Evolutionary conservation across 2,113 vertebrate species (phyloP).

Genomic region (Nothocercus nigrocapillus): DNA sequence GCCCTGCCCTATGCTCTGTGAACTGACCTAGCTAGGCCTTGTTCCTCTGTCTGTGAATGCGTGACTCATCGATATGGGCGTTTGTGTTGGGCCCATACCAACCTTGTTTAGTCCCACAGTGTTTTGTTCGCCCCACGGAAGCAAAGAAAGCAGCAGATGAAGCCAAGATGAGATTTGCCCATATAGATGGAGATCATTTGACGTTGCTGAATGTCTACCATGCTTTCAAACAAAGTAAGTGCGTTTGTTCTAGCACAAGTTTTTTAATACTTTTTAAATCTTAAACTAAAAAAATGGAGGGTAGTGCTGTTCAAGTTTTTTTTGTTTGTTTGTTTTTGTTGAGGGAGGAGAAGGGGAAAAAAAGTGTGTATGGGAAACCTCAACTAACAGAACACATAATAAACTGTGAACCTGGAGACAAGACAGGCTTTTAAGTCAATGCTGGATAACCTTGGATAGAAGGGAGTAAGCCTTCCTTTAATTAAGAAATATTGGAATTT

Average conservation of each 20-base stretch:
- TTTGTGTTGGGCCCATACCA: slow-evolving; percentile 99
- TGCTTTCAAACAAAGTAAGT: slow-evolving; percentile 97
- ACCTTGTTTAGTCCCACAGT: slow-evolving; percentile 99
- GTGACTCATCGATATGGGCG: slow-evolving; percentile 99
- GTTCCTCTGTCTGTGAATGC: slow-evolving; percentile 95
- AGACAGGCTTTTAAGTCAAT: neutral
- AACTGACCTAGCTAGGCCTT: slow-evolving; percentile 96
- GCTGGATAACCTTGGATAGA: slow-evolving; percentile 18
- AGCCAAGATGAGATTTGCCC: slow-evolving; percentile 98
- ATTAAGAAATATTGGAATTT: slow-evolving; percentile 22
- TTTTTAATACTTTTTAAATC: neutral
- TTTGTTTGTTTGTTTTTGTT: neutral
- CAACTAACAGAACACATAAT: neutral
- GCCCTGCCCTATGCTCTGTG: slow-evolving; percentile 93
- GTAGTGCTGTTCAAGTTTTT: neutral
- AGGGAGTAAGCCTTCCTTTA: neutral
- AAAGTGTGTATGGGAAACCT: neutral
- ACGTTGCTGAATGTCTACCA: slow-evolving; percentile 98
- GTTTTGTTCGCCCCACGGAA: slow-evolving; percentile 98
- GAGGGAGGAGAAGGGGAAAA: neutral
- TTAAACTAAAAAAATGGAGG: no score
- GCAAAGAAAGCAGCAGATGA: slow-evolving; percentile 98
- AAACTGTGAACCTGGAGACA: neutral
- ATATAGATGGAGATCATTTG: slow-evolving; percentile 98
- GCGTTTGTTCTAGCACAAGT: neutral